Evolutionary conservation across 2,797 vertebrate species (phyloP).

Genomic region (Schizopygopsis malacanthus): DNA sequence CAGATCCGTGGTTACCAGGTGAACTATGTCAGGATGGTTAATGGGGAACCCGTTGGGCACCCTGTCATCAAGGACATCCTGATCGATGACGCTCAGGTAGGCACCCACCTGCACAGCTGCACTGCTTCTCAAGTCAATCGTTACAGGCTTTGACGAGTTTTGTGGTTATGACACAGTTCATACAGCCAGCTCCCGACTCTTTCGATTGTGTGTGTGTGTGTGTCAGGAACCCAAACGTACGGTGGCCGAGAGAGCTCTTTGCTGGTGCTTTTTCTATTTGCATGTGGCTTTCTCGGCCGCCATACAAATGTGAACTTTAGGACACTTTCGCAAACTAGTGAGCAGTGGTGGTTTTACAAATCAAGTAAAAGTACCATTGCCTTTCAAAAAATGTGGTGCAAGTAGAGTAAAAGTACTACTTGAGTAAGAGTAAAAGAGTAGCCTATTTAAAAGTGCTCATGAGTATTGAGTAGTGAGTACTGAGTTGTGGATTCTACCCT

Average conservation of each 20-base stretch:
- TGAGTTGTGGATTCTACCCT: no score
- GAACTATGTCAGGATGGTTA: slow-evolving; percentile 98
- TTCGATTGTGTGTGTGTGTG: not conserved
- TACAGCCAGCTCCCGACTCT: not conserved
- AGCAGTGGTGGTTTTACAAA: no score
- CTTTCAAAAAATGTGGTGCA: no score
- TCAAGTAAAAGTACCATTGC: no score
- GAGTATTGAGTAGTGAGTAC: no score
- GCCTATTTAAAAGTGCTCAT: no score
- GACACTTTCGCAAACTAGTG: not conserved
- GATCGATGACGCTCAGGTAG: slow-evolving; percentile 98
- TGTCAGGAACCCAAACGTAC: no score
- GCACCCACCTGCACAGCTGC: slow-evolving; percentile 50
- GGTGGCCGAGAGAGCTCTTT: no score
- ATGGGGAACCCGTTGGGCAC: slow-evolving; percentile 95
- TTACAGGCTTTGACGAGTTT: slow-evolving; percentile 31
- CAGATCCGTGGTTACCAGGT: slow-evolving; percentile 99
- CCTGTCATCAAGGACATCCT: slow-evolving; percentile 98
- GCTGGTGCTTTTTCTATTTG: no score
- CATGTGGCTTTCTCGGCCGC: no score
- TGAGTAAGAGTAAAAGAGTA: no score
- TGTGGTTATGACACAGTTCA: not conserved
- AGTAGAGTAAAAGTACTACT: no score
- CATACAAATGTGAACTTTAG: not conserved
- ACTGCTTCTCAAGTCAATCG: not conserved